Evolutionary conservation across 2,113 vertebrate genomes (phyloP).

Genomic region (Cyanoramphus novaezelandiae): DNA sequence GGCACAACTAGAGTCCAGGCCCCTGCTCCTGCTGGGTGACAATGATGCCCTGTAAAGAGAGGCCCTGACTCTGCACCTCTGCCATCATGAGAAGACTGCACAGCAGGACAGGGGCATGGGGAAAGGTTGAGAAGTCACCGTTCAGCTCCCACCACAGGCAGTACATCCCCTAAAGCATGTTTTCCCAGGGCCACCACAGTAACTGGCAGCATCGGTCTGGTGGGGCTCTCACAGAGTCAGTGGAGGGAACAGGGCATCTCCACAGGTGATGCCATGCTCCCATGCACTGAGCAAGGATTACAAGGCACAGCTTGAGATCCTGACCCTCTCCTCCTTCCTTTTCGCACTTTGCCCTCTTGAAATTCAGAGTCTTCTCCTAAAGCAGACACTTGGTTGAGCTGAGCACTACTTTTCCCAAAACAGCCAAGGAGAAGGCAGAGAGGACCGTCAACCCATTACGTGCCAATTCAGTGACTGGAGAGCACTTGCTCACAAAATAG

Average conservation of each 20-base stretch:
- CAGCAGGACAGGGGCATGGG: background rate
- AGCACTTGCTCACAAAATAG: background rate
- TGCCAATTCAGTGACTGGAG: background rate
- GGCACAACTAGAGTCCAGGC: background rate
- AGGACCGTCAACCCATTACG: accelerated
- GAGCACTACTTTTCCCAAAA: background rate
- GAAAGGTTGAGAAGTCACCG: background rate
- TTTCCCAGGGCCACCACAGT: background rate
- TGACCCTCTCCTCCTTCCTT: background rate
- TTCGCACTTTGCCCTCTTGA: background rate
- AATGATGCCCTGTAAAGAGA: background rate
- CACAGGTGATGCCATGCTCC: background rate
- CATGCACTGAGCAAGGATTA: background rate
- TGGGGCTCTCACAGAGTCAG: background rate
- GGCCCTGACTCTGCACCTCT: background rate
- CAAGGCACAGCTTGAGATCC: background rate
- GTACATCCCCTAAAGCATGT: background rate
- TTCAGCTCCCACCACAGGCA: background rate
- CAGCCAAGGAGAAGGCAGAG: background rate
- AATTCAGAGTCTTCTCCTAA: background rate
- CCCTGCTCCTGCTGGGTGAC: background rate
- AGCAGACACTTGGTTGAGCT: background rate
- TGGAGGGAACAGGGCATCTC: background rate
- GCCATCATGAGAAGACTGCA: background rate
- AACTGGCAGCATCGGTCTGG: background rate